Conservation (phyloP, 2,113 vertebrate species). For the Rhadina sibilatrix region DNA sequence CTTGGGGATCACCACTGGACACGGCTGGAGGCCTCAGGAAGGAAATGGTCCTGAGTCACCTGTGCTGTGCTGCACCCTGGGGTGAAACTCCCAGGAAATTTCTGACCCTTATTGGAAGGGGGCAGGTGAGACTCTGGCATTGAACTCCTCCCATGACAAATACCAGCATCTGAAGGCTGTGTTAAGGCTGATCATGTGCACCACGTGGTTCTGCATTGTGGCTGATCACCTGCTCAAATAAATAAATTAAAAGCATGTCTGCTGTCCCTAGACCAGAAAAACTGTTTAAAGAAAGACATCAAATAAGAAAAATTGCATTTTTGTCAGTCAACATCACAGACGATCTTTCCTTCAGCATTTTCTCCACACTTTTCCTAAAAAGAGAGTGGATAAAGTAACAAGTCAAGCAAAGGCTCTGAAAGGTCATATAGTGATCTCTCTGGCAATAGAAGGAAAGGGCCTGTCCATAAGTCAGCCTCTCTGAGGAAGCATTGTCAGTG, state of each 20-base stretch:
- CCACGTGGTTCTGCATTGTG: neutral
- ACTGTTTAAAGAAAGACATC: neutral
- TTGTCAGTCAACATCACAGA: neutral
- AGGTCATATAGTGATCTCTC: neutral
- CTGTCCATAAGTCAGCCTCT: neutral
- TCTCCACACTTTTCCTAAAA: neutral
- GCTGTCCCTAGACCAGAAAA: neutral
- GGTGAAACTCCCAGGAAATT: neutral
- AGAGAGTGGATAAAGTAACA: neutral
- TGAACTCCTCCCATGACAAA: neutral
- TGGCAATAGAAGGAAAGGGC: neutral
- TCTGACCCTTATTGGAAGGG: neutral
- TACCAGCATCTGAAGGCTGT: neutral
- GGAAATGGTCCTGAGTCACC: neutral
- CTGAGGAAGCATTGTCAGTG: neutral
- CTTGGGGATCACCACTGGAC: neutral
- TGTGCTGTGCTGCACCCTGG: neutral
- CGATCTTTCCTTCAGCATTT: neutral
- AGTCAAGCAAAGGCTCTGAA: neutral
- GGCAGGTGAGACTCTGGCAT: neutral
- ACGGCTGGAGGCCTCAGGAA: neutral
- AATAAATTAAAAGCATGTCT: neutral
- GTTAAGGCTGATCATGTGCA: neutral
- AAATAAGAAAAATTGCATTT: neutral
- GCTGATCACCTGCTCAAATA: neutral